These are phyloP conservation scores for Mamestra configurata DNA, from an alignment of 1,140 invertebrate genomes.

Conservation along the genomic window DNA sequence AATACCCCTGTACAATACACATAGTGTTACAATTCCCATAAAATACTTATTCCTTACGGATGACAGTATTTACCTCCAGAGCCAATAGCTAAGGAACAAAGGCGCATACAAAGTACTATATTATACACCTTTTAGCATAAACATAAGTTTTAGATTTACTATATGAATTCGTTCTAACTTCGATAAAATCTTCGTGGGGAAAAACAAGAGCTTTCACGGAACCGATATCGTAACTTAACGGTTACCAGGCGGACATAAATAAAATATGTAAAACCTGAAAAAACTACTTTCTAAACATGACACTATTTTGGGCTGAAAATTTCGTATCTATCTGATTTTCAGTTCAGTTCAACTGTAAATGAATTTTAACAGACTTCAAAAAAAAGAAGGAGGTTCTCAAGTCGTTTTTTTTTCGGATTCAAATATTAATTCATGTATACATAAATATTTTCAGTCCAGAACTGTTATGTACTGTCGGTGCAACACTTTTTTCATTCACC, in stretches of 20 bases:
- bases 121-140: conserved; percentile 38
- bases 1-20: neutral
- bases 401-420: too few relatives aligned
- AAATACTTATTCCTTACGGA: conserved; percentile 18
- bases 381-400: too few relatives aligned
- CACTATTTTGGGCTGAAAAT: too few relatives aligned
- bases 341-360: too few relatives aligned
- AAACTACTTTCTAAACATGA: neutral
- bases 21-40: neutral
- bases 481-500: too few relatives aligned
- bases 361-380: too few relatives aligned
- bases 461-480: too few relatives aligned
- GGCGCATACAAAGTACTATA: conserved; percentile 30
- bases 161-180: conserved; percentile 26
- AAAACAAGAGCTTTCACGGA: conserved; percentile 24
- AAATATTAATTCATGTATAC: too few relatives aligned
- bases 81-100: conserved; percentile 23
- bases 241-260: neutral
- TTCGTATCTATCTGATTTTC: too few relatives aligned
- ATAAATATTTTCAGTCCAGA: too few relatives aligned
- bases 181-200: conserved; percentile 25
- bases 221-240: neutral
- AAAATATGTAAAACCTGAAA: neutral
- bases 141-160: conserved; percentile 38
- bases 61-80: neutral